These are phyloP conservation scores for Apis florea DNA, from an alignment of 1,140 invertebrate genomes.

Conservation along the genomic window DNA sequence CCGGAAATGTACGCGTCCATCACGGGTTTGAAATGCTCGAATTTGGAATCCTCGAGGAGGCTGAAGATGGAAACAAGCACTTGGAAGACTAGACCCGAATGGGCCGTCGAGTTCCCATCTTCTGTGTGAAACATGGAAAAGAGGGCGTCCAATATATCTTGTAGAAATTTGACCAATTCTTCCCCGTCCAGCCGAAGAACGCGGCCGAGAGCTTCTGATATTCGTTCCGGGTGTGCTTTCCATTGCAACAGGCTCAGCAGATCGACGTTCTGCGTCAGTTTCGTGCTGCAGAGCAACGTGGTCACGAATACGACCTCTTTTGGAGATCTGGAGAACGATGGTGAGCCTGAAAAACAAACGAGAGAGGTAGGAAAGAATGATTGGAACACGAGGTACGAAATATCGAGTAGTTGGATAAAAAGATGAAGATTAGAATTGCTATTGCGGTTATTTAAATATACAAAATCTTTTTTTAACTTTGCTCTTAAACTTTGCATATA, in stretches of 20 bases:
- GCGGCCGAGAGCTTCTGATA: conserved; percentile 90
- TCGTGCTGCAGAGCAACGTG: conserved; percentile 95
- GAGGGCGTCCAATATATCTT: conserved; percentile 96
- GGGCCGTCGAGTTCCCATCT: conserved; percentile 91
- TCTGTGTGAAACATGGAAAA: conserved; percentile 97
- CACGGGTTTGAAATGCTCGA: conserved; percentile 97
- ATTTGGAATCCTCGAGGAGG: conserved; percentile 94
- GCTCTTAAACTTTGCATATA: too few species aligned
- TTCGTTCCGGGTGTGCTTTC: conserved; percentile 92
- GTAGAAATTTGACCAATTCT: conserved; percentile 97
- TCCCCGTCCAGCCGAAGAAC: conserved; percentile 91
- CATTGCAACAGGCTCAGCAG: conserved; percentile 94
- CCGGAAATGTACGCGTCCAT: conserved; percentile 97
- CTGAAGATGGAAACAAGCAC: conserved; percentile 95
- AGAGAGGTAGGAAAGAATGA: too few species aligned
- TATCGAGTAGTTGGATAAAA: too few species aligned
- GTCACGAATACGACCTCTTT: conserved; percentile 92
- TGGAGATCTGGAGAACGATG: conserved; percentile 88
- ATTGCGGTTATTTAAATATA: too few species aligned
- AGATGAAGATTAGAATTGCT: too few species aligned
- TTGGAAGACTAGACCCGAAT: conserved; percentile 89
- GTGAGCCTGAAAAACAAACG: conserved; percentile 68
- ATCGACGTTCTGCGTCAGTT: conserved; percentile 96
- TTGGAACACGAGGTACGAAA: too few species aligned
- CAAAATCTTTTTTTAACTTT: too few species aligned